Base-by-base conservation (phyloP, 1,140 invertebrate genomes). In the Tetramorium alpestre region DNA sequence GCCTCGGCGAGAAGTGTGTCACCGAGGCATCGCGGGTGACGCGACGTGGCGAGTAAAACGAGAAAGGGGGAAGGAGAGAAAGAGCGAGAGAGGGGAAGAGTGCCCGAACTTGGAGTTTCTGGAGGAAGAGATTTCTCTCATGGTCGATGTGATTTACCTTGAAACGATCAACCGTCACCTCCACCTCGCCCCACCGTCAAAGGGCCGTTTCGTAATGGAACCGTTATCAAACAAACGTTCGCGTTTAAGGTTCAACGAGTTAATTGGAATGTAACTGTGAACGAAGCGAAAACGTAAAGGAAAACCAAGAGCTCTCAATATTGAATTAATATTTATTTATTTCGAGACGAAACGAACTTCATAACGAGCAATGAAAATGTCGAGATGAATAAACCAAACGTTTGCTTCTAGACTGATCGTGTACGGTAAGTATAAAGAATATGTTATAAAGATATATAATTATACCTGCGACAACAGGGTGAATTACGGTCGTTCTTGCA, bases 61-160 rank as follows among this genome's bases (percentile, higher is more conserved):
- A 72, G 51, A 41, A 73, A 73, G 56, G 18, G n/a, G 33, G 10
- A 18, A 13, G 13, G 58, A 56, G 41, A 60, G 38, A 7, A 10
- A 60, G 8, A 18, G 25, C 10, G 60, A 25, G 7, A 13, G 22
- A 28, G 33, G 28, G 41, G 16, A 33, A 60, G 22, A 86, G 33
- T 41, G 56, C 10, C 11, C 77, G 49, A 81, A 81, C 78, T 56
- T 69, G n/a, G 18, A 49, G 41, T 38, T 49, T 11, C 56, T 51
- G 8, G 5, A 64, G 82, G 60, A 87, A 41, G 16, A 7, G 25
- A 85, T 56, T 72, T 76, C 62, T 28, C 58, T 89, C 87, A 89
- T 75, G 88, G 88, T 89, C 88, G 87, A 86, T 76, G 65, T 47
- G 84, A 76, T 87, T 88, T 88, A 90, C 87, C 88, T 90, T 89